These are phyloP conservation scores for Colinus virginianus DNA, from an alignment of 2,113 vertebrate species.

Conservation along the genomic window DNA sequence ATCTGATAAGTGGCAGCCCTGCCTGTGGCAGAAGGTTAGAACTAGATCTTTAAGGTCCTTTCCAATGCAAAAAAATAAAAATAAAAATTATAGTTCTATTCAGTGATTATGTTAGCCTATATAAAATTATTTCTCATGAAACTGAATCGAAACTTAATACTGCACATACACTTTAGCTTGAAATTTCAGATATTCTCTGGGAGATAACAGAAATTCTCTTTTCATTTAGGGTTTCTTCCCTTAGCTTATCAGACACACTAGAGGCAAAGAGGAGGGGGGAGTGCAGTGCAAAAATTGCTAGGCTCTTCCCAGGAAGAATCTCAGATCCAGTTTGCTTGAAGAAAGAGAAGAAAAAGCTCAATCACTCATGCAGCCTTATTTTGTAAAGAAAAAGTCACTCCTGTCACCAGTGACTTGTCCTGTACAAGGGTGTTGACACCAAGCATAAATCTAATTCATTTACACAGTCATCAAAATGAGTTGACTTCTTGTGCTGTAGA, in stretches of 20 bases:
- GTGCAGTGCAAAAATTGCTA: not conserved
- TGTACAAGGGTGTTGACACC: not conserved
- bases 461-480: not conserved
- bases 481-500: not conserved
- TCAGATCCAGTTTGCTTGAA: conserved; percentile 82
- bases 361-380: conserved; percentile 1
- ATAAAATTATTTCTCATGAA: not conserved
- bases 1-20: not conserved
- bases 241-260: not conserved
- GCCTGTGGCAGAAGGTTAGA: not conserved
- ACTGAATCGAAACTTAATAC: not conserved
- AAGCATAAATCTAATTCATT: not conserved
- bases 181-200: not conserved
- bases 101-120: not conserved
- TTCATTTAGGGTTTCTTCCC: not conserved
- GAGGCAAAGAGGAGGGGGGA: not conserved
- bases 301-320: not conserved
- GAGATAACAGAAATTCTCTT: not conserved
- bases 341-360: conserved; percentile 3
- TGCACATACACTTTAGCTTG: not conserved
- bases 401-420: not conserved
- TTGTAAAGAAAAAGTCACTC: not conserved
- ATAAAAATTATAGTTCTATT: not conserved
- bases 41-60: not conserved
- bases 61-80: not conserved